Percentiles rank a stretch among this genome's conserved stretches.
Evolutionary conservation across 2,888 invertebrate genomes (phyloP).

Genomic region (Gnatocerus cornutus): DNA sequence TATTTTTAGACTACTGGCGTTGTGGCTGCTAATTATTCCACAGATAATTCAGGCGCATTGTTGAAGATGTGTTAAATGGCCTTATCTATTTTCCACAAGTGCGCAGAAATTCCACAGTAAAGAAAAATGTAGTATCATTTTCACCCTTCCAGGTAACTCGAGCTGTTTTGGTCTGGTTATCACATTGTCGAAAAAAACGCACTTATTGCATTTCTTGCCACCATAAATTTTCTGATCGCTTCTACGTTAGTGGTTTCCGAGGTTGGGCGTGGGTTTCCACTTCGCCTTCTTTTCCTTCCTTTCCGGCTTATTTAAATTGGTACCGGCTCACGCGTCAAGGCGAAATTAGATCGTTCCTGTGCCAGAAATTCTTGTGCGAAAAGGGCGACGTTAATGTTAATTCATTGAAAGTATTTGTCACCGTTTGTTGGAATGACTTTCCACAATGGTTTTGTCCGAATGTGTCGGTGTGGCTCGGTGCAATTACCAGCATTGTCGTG

Average conservation of each 20-base stretch:
- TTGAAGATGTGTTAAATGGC: background rate
- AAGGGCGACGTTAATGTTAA: conserved; percentile 19
- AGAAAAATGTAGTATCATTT: background rate
- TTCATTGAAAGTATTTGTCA: conserved; percentile 18
- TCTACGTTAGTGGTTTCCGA: conserved; percentile 23
- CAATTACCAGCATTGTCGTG: conserved; percentile 35
- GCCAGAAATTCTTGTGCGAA: background rate
- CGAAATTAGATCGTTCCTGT: conserved; percentile 26
- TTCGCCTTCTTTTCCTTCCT: conserved; percentile 20
- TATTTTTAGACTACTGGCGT: conserved; percentile 29
- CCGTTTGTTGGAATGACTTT: conserved; percentile 9
- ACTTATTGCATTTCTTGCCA: conserved; percentile 26
- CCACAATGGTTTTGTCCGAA: conserved; percentile 25
- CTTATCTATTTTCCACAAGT: too few relatives aligned
- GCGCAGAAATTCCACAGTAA: background rate
- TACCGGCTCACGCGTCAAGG: background rate
- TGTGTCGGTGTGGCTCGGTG: conserved; percentile 19
- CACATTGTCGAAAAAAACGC: background rate
- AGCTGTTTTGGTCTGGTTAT: too few relatives aligned
- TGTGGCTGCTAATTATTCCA: conserved; percentile 22
- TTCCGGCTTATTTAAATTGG: conserved; percentile 18
- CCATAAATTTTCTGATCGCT: conserved; percentile 28
- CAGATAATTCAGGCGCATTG: background rate
- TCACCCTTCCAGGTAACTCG: background rate
- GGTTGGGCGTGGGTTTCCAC: conserved; percentile 17